phyloP scores from a whole-genome alignment of 2,113 vertebrate species.

The Sterrhoptilus dennistouni region DNA sequence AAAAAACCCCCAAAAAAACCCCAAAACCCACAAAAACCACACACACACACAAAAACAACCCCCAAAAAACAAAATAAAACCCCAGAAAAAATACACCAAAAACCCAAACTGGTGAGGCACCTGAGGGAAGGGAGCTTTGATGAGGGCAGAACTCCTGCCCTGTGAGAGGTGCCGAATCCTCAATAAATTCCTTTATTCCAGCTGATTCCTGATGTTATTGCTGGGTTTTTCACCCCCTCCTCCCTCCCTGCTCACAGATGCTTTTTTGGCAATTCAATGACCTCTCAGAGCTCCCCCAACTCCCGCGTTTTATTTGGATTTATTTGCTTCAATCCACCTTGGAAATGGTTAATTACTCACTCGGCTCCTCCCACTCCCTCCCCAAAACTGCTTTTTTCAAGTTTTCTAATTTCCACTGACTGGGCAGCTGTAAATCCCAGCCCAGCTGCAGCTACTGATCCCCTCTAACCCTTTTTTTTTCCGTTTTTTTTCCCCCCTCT shows the following conservation, averaged over 20 bases:
- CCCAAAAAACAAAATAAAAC: no score
- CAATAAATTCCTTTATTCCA: not conserved
- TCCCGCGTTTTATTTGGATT: not conserved
- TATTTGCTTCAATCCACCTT: not conserved
- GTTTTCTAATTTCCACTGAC: conserved; percentile 29
- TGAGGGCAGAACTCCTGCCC: not conserved
- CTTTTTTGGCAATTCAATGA: not conserved
- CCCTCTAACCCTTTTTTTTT: conserved; percentile 33
- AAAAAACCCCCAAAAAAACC: no score
- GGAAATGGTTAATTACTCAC: conserved; percentile 24
- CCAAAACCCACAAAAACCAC: no score
- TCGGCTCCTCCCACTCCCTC: not conserved
- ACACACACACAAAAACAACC: no score
- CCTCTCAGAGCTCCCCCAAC: not conserved
- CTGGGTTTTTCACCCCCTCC: not conserved
- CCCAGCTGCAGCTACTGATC: conserved; percentile 49
- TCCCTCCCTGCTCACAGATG: not conserved
- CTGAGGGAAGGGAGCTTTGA: not conserved
- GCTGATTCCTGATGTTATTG: not conserved
- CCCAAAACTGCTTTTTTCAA: conserved; percentile 23
- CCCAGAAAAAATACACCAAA: no score
- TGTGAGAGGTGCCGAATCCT: not conserved
- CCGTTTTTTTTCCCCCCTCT: not conserved
- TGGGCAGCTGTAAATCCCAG: conserved; percentile 53
- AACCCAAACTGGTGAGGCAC: not conserved